Evolutionary conservation across 2,113 vertebrate species (phyloP), one percentile per base, ranked within the genome.

Genomic region (Ctenodactylus gundi): DNA sequence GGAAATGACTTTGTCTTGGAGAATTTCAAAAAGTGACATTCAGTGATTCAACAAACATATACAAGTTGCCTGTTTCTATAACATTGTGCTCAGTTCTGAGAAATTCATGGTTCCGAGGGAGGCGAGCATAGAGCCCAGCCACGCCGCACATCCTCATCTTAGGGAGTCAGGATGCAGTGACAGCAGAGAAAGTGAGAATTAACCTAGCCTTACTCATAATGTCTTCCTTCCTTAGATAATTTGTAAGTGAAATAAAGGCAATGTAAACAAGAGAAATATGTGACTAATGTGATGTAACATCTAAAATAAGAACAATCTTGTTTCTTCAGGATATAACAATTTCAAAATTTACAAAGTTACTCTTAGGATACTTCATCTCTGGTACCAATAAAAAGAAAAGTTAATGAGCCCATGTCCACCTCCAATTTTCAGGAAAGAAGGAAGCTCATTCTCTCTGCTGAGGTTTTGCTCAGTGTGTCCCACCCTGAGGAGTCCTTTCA

Each of bases 1-100:
- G 81, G 23, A 90, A 51, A 83, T 62, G 17, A 62, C 34, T 84
- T 68, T 96, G 55, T 31, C 12, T 6, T 23, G 23, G 23, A 85
- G 57, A 34, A 36, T 72, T 80, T 83, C 44, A 62, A 34, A 82
- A 60, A 55, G 4, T 2, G 1, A 1, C 12, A 51, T 55, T 75
- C 13, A 65, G 9, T 73, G 15, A 72, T 49, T 80, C 44, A 94
- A n/a, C 39, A 53, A 77, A 64, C 57, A 6, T 9, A 23, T 44
- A n/a, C n/a, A 39, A 76, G 62, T 4, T 49, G 12, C 12, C 17
- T 51, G 6, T 15, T 72, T 93, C n/a, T 49, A 31, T 57, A 82
- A 53, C 57, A 8, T 53, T 57, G 6, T 62, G 14, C 36, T 90
- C 21, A 20, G 51, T 85, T 15, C 39, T 49, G 12, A 51, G 51